A percentile compares a stretch with the other conserved stretches of the same genome.
Evolutionary conservation across 1,140 invertebrate genomes (phyloP).

Genomic region (Myzus persicae): DNA sequence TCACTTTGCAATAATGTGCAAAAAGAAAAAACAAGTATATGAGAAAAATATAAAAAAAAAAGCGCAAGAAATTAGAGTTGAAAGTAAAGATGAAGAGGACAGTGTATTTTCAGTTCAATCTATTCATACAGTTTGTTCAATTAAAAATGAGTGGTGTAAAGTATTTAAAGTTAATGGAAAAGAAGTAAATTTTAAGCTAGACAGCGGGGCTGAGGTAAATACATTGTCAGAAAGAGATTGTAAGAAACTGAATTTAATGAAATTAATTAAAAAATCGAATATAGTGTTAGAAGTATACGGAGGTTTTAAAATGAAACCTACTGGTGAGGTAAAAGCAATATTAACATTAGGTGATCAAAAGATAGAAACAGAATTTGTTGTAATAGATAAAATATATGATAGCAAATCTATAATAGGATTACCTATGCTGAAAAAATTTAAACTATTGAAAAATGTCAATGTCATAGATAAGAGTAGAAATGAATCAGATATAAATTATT

Average conservation of each 20-base stretch:
- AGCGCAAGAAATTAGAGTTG: neutral
- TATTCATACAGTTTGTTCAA: neutral
- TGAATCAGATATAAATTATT: no score
- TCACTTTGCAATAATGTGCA: neutral
- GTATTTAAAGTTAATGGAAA: neutral
- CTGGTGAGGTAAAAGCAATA: neutral
- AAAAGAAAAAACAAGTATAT: neutral
- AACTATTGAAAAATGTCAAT: neutral
- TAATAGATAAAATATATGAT: neutral
- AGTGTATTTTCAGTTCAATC: neutral
- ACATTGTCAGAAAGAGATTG: neutral
- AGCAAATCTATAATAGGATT: conserved; percentile 23
- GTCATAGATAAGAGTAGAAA: no score
- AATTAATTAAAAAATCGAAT: neutral
- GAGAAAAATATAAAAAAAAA: neutral
- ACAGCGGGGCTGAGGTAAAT: neutral
- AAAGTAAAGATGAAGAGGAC: neutral
- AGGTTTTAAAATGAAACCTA: conserved; percentile 22
- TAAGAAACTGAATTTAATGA: neutral
- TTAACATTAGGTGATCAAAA: neutral
- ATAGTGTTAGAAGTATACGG: neutral
- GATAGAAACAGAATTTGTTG: neutral
- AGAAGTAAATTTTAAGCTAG: neutral
- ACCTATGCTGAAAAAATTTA: neutral
- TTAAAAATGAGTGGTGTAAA: neutral